Percentiles rank a stretch among this genome's conserved stretches.
phyloP scores from a whole-genome alignment of 2,113 vertebrate genomes.

The Dicerorhinus sumatrensis region DNA sequence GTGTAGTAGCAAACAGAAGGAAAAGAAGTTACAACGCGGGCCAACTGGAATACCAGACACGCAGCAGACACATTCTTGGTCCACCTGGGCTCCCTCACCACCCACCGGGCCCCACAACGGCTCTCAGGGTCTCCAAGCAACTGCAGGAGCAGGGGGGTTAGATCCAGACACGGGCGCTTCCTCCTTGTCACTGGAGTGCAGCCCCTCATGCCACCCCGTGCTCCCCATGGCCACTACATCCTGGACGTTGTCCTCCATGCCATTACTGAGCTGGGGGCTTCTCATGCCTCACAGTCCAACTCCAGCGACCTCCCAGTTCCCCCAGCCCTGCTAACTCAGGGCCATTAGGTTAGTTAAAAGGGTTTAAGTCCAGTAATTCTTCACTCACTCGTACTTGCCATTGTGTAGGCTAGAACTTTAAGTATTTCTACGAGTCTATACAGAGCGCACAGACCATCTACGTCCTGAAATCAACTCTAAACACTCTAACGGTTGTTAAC shows the following conservation, averaged over 20 bases:
- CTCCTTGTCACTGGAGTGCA: background rate
- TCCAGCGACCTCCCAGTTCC: too few relatives aligned
- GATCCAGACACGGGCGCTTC: accelerated
- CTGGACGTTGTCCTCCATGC: accelerated
- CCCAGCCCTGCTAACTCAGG: too few relatives aligned
- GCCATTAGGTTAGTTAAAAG: accelerated
- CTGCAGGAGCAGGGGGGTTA: background rate
- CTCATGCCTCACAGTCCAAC: background rate
- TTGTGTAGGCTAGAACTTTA: background rate
- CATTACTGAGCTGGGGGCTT: accelerated
- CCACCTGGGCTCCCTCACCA: background rate
- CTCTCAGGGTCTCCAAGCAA: background rate
- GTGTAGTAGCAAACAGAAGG: background rate
- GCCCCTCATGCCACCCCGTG: background rate
- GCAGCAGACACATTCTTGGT: too few relatives aligned
- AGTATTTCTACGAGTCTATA: too few relatives aligned
- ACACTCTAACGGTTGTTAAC: background rate
- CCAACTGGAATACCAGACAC: too few relatives aligned
- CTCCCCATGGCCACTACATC: background rate
- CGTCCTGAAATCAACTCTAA: background rate
- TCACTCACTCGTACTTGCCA: background rate
- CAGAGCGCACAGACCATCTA: background rate
- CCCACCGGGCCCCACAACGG: too few relatives aligned
- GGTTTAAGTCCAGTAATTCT: background rate
- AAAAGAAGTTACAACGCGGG: background rate